Percentiles rank a stretch among this genome's conserved stretches.
phyloP scores from a whole-genome alignment of 2,888 invertebrate species.

The Eilema sororculum region DNA sequence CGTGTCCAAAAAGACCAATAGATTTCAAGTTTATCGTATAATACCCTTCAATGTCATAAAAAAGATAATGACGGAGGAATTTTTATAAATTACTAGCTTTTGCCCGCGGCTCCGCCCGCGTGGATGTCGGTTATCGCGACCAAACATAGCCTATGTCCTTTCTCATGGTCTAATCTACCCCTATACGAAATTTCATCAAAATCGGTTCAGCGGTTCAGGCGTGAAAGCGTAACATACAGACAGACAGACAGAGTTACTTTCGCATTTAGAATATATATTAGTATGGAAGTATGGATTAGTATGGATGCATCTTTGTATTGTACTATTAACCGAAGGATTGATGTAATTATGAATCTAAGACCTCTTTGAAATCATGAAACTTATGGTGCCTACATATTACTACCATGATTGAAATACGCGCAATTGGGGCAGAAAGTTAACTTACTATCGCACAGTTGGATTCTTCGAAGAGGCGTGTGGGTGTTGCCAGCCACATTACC shows the following conservation, averaged over 20 bases:
- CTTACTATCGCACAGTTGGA: conserved; percentile 75
- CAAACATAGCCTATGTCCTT: too few species aligned
- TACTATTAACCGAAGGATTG: not conserved
- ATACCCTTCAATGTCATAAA: conserved; percentile 14
- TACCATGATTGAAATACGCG: conserved; percentile 48
- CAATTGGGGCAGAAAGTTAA: conserved; percentile 80
- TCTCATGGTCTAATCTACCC: too few species aligned
- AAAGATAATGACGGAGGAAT: not conserved
- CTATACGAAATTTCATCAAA: too few species aligned
- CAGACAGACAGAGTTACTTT: too few species aligned
- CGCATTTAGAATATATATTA: too few species aligned
- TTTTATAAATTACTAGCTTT: too few species aligned
- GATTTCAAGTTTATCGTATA: conserved; percentile 18
- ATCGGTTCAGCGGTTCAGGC: too few species aligned
- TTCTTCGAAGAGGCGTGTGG: conserved; percentile 82
- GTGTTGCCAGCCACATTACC: conserved; percentile 75
- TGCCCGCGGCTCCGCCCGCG: too few species aligned
- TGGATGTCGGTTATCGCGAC: too few species aligned
- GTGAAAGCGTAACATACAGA: too few species aligned
- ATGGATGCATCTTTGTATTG: not conserved
- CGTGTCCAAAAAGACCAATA: conserved; percentile 29
- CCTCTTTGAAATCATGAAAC: conserved; percentile 29
- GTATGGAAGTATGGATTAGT: too few species aligned
- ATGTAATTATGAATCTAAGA: not conserved
- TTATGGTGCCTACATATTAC: conserved; percentile 45